A percentile compares a stretch with the other conserved stretches of the same genome.
Conservation (phyloP, 2,888 invertebrate species). For the Chrysolina americana region DNA sequence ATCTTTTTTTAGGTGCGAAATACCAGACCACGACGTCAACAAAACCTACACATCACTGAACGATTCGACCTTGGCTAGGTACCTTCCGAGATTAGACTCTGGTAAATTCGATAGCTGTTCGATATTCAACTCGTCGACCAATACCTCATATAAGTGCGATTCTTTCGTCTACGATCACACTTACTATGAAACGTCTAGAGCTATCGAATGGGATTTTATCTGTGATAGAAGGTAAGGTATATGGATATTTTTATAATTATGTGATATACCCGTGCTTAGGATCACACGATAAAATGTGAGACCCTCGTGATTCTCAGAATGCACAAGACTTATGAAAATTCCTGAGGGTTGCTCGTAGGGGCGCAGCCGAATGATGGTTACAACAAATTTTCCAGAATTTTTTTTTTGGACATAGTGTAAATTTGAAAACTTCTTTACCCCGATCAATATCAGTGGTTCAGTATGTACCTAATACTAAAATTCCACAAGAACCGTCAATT, state of each 20-base stretch:
- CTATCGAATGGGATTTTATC: conserved; percentile 88
- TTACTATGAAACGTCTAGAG: conserved; percentile 81
- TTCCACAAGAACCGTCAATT: too few species aligned
- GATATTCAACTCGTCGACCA: conserved; percentile 68
- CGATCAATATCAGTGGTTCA: too few species aligned
- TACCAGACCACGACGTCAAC: conserved; percentile 73
- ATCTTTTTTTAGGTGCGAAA: conserved; percentile 72
- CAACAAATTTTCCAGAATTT: too few species aligned
- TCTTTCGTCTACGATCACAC: conserved; percentile 82
- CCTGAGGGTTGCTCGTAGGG: too few species aligned
- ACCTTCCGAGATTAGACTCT: conserved; percentile 73
- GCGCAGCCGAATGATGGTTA: too few species aligned
- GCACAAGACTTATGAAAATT: too few species aligned
- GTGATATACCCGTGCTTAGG: too few species aligned
- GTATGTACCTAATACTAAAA: too few species aligned
- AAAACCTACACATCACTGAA: conserved; percentile 70
- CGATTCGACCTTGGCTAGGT: conserved; percentile 70
- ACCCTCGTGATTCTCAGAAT: too few species aligned
- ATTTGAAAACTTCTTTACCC: too few species aligned
- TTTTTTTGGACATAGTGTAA: too few species aligned
- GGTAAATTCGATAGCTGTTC: conserved; percentile 78
- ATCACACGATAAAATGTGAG: too few species aligned
- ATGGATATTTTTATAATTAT: neutral
- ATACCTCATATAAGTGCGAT: conserved; percentile 68
- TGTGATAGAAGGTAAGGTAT: conserved; percentile 72